These are phyloP conservation scores for Crocallis elinguaria DNA, from an alignment of 2,888 invertebrate species.

Conservation along the genomic window DNA sequence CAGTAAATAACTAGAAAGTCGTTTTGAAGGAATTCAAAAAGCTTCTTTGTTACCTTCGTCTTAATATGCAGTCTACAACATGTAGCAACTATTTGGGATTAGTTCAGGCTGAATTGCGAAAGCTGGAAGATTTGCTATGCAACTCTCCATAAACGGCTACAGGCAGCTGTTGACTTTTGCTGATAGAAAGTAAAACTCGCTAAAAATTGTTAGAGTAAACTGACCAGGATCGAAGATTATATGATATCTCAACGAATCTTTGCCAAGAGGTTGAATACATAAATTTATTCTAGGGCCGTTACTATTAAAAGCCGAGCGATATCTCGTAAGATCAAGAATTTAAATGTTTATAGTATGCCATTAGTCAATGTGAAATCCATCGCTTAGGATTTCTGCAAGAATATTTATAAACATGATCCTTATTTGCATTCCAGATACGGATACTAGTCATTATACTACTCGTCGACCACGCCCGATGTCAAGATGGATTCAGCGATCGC, in stretches of 20 bases:
- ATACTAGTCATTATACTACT: conserved; percentile 72
- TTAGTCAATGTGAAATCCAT: conserved; percentile 14
- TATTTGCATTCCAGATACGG: conserved; percentile 73
- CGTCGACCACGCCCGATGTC: conserved; percentile 60
- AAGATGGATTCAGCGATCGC: conserved; percentile 72
- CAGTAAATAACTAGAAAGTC: neutral
- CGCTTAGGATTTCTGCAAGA: conserved; percentile 32
- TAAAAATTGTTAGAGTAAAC: neutral
- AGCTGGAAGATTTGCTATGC: conserved; percentile 21
- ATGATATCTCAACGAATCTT: neutral
- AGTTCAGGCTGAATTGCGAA: conserved; percentile 24
- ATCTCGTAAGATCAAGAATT: neutral
- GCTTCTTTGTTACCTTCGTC: neutral
- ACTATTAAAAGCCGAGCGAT: neutral
- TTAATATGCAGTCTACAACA: neutral
- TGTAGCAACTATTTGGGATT: conserved; percentile 12
- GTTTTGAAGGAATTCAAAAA: neutral
- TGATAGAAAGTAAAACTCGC: conserved; percentile 25
- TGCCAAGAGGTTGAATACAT: no score
- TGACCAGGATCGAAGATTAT: neutral
- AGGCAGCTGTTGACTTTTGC: conserved; percentile 4
- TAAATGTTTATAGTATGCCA: conserved; percentile 6
- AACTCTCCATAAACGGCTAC: conserved; percentile 12
- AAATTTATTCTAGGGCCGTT: neutral
- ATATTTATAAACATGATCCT: conserved; percentile 5